Conservation (phyloP, 2,888 invertebrate species). For the Campoletis raptor region DNA sequence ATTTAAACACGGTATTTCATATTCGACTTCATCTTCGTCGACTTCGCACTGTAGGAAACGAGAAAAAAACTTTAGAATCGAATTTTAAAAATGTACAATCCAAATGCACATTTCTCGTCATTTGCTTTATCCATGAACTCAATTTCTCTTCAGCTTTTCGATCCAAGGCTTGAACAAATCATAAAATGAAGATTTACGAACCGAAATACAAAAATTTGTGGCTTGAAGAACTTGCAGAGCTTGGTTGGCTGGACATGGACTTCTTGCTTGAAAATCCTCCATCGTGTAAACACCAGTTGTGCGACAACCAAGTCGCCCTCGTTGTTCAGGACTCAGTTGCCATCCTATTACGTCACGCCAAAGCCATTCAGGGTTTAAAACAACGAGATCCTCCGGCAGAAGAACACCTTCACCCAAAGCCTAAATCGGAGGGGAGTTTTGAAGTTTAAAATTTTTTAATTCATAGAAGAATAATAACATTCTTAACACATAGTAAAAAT, state of each 20-base stretch:
- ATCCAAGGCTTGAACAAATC: not conserved
- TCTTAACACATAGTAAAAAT: not conserved
- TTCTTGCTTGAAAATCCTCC: constrained; percentile 91
- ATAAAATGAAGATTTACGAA: constrained; percentile 75
- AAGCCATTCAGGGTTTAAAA: constrained; percentile 89
- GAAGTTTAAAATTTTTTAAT: not conserved
- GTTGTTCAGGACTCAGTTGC: constrained; percentile 87
- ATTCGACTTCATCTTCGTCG: constrained; percentile 89
- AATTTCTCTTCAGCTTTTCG: not conserved
- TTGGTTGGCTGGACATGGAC: constrained; percentile 89
- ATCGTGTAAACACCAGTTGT: constrained; percentile 90
- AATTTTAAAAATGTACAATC: not conserved
- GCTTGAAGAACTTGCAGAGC: constrained; percentile 90
- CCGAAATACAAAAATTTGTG: constrained; percentile 89
- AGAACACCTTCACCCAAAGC: constrained; percentile 87
- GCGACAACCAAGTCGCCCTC: constrained; percentile 85
- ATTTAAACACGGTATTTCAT: constrained; percentile 91
- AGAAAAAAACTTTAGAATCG: not conserved
- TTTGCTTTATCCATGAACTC: not conserved
- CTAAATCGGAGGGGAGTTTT: constrained; percentile 77
- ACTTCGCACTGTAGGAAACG: constrained; percentile 87
- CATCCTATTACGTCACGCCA: constrained; percentile 89
- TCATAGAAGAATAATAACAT: not conserved
- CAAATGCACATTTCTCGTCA: not conserved
- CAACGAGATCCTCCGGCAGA: constrained; percentile 87